Percentiles rank a stretch among this genome's conserved stretches.
Evolutionary conservation across 1,140 invertebrate genomes (phyloP).

Genomic region (Chironomus tepperi): DNA sequence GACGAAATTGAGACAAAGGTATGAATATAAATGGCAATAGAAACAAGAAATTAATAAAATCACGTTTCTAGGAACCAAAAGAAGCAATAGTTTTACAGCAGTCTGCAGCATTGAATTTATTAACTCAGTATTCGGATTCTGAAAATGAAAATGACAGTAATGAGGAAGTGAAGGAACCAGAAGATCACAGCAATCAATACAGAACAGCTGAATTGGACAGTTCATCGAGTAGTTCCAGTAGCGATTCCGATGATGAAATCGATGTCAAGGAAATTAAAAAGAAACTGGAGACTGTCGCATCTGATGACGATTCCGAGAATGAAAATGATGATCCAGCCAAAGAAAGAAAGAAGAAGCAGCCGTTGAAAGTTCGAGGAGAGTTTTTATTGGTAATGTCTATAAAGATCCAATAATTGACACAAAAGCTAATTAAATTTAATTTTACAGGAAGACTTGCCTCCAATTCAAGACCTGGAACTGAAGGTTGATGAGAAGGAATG

Average conservation of each 20-base stretch:
- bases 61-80: background rate
- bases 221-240: background rate
- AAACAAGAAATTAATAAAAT: no score
- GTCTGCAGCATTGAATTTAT: background rate
- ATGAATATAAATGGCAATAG: no score
- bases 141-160: background rate
- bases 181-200: background rate
- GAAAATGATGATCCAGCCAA: background rate
- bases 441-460: slow-evolving; percentile 58
- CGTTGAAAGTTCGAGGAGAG: background rate
- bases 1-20: no score
- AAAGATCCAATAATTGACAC: background rate
- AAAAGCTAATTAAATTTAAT: slow-evolving; percentile 27
- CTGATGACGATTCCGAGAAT: background rate
- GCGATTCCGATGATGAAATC: background rate
- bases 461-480: slow-evolving; percentile 74
- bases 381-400: background rate
- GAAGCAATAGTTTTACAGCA: background rate
- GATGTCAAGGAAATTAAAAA: background rate
- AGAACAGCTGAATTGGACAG: background rate
- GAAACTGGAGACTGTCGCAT: background rate
- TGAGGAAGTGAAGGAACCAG: background rate
- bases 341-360: background rate
- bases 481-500: slow-evolving; percentile 65
- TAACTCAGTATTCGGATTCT: background rate